Evolutionary conservation across 2,888 invertebrate species (phyloP).

Genomic region (Dryobotodes eremita): DNA sequence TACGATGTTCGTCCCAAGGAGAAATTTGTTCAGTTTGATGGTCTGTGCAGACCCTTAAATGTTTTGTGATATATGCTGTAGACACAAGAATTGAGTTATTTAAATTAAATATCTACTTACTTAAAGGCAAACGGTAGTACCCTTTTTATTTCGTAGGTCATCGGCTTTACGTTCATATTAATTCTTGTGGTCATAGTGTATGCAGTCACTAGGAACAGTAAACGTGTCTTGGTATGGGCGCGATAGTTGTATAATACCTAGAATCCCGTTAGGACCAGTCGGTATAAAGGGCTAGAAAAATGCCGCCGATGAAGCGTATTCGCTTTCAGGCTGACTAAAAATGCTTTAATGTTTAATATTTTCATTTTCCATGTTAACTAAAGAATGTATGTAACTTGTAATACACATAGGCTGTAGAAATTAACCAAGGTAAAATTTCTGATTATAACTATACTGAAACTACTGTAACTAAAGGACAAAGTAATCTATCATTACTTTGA

Average conservation of each 20-base stretch:
- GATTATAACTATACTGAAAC: background rate
- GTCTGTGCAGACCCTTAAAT: background rate
- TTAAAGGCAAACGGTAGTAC: background rate
- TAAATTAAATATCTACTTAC: background rate
- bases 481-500: slow-evolving; percentile 27
- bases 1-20: too few species aligned
- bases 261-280: background rate
- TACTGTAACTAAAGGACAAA: slow-evolving; percentile 2
- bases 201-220: background rate
- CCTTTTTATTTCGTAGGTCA: background rate
- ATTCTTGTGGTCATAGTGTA: background rate
- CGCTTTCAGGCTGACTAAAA: slow-evolving; percentile 2
- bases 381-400: too few species aligned
- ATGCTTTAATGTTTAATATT: background rate
- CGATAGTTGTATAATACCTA: background rate
- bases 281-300: background rate
- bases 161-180: background rate
- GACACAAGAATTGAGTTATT: background rate
- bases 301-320: background rate
- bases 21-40: background rate
- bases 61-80: background rate
- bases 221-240: background rate
- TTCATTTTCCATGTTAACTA: background rate
- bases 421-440: background rate
- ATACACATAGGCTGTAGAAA: background rate